Base-by-base conservation (phyloP, 2,888 invertebrate genomes). In the Nemurella pictetii region DNA sequence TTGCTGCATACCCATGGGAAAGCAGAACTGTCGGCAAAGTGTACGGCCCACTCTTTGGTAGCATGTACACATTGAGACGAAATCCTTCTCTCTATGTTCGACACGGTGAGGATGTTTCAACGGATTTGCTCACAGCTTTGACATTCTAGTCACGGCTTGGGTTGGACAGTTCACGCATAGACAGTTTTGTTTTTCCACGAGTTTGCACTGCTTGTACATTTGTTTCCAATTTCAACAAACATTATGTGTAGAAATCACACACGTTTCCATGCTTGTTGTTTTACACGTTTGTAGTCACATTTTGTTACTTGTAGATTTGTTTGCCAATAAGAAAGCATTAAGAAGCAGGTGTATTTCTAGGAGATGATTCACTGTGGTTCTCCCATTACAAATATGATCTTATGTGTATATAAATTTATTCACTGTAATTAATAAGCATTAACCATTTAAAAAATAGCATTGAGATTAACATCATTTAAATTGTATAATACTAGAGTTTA, bases 81-180 rank as follows among this genome's bases (percentile, higher is more conserved):
- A 80, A 80, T 30, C 9, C 26, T 15, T 75, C 80, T 80, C 5
- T 26, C 27, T 80, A 80, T 29, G 20, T 12, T 0, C 0, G 26
- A 28, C 36, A 36, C 80, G 80, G 80, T 80, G 32, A 80, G 32
- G 29, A 35, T n/a, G 29, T 77, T 77, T 77, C 30, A 29, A n/a
- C 20, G 28, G 30, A 77, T 77, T 29, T 77, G 30, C 20, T 30
- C 20, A n/a, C 30, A 29, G 28, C 26, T 30, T 29, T 77, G 78
- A 29, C 28, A 1, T 77, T 3, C 25, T 25, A 1, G 28, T 77
- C 30, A 5, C 30, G 7, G 78, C 78, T n/a, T 77, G 78, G 78
- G 78, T 77, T 77, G 1, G 55, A 12, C 55, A 20, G 55, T 55
- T 55, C 55, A 55, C 55, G 12, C 55, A 20, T 15, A 55, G 55